Conservation (phyloP, 2,888 invertebrate genomes). For the Sinhomidia bicolor region DNA sequence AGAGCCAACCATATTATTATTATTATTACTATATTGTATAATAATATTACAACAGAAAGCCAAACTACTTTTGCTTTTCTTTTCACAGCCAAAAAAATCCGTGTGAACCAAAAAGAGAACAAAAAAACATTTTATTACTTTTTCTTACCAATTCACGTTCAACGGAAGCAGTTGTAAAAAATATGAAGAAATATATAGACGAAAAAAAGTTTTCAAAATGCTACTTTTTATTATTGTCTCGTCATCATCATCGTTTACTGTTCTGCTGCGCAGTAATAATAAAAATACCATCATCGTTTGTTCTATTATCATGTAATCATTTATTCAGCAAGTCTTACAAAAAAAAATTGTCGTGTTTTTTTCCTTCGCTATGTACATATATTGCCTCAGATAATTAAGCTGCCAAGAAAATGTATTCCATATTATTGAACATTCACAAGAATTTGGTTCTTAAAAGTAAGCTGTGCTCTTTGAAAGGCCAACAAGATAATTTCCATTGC, state of each 20-base stretch:
- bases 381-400: not conserved
- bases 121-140: constrained; percentile 27
- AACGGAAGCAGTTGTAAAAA: not conserved
- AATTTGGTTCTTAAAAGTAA: not conserved
- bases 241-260: not conserved
- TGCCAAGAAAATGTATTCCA: not conserved
- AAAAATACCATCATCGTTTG: not conserved
- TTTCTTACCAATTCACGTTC: constrained; percentile 12
- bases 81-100: constrained; percentile 1
- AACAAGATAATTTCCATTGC: constrained; percentile 19
- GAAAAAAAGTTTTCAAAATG: constrained; percentile 8
- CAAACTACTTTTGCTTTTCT: constrained; percentile 31
- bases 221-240: constrained; percentile 16
- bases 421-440: not conserved
- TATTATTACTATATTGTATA: not conserved
- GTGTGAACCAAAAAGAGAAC: constrained; percentile 24
- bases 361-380: not conserved
- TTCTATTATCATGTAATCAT: not conserved
- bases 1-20: constrained; percentile 43
- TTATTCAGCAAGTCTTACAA: not conserved
- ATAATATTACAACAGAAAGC: constrained; percentile 17
- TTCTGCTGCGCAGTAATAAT: not conserved
- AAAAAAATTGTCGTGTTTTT: not conserved
- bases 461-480: not conserved
- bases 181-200: not conserved